Base-by-base conservation (phyloP, 2,113 vertebrate species). In the Capreolus pygargus region DNA sequence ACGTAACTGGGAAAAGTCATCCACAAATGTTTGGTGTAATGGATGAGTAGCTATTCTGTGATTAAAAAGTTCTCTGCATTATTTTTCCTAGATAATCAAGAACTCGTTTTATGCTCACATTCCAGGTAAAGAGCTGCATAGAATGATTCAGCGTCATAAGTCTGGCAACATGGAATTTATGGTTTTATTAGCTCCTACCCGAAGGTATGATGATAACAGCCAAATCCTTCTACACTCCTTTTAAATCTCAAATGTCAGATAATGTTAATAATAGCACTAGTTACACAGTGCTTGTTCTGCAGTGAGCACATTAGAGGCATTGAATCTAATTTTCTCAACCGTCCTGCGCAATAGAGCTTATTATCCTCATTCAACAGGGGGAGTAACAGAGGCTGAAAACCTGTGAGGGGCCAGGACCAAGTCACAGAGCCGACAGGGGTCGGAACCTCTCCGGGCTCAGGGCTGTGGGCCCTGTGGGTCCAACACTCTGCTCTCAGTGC, bases 271-370 rank as follows among this genome's bases (percentile, higher is more conserved):
- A 58, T 10, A 47, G 36, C 47, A 1, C 17, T 10, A 55, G 61
- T 30, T 7, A 39, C 1, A 28, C 21, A 60, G 27, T 6, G 7
- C 27, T 64, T 28, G 36, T n/a, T 61, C 21, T 3, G 7, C 7
- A 30, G 4, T 8, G 23, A 19, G 50, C 9, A 19, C 50, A 6
- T 27, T 21, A 15, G 0, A 28, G n/a, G 27, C n/a, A 14, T 8
- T 1, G 47, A 47, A 8, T 12, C 86, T 27, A 6, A n/a, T 30
- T 39, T 67, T 16, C 15, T 16, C 33, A 43, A 4, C 1, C 15
- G n/a, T n/a, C 28, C 76, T 55, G 12, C 43, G 8, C 0, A 1
- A 6, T 1, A 16, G 84, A 27, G 6, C 7, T 67, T 25, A 3
- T 7, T 39, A 1, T 39, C 36, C 13, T 76, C 39, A 17, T n/a